Evolutionary conservation across 2,888 invertebrate genomes (phyloP).

Genomic region (Pasiphila rectangulata): DNA sequence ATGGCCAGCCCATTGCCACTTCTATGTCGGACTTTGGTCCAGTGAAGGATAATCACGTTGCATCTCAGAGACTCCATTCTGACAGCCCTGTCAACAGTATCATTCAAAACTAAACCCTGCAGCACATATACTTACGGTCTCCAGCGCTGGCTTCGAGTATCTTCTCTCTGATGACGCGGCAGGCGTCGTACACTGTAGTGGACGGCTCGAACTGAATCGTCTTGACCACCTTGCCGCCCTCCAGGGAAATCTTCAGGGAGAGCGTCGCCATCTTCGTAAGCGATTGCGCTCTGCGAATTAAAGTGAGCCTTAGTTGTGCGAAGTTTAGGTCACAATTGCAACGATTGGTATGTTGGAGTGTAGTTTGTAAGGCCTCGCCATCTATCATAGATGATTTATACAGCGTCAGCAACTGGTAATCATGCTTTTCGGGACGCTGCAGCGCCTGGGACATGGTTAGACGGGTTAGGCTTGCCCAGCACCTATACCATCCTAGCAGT

Average conservation of each 20-base stretch:
- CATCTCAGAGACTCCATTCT: too few relatives aligned
- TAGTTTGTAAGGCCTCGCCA: background rate
- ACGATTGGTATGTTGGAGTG: background rate
- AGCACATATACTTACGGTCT: slow-evolving; percentile 87
- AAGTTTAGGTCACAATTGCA: background rate
- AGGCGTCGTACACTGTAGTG: slow-evolving; percentile 97
- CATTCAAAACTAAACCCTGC: background rate
- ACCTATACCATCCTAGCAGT: too few relatives aligned
- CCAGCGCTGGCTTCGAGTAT: slow-evolving; percentile 93
- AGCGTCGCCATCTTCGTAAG: slow-evolving; percentile 84
- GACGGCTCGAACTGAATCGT: slow-evolving; percentile 99
- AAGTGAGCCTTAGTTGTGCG: background rate
- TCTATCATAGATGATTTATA: too few relatives aligned
- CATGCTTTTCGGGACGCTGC: too few relatives aligned
- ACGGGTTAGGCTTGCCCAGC: too few relatives aligned
- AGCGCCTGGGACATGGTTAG: too few relatives aligned
- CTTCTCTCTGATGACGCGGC: slow-evolving; percentile 96
- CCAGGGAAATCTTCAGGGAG: slow-evolving; percentile 92
- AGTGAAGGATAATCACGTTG: too few relatives aligned
- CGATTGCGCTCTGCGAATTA: slow-evolving; percentile 56
- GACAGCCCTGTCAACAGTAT: too few relatives aligned
- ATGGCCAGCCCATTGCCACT: too few relatives aligned
- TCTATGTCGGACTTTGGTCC: too few relatives aligned
- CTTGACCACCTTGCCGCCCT: slow-evolving; percentile 94
- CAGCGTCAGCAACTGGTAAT: too few relatives aligned